Conservation (phyloP, 1,140 invertebrate genomes). For the Rhyzopertha dominica region DNA sequence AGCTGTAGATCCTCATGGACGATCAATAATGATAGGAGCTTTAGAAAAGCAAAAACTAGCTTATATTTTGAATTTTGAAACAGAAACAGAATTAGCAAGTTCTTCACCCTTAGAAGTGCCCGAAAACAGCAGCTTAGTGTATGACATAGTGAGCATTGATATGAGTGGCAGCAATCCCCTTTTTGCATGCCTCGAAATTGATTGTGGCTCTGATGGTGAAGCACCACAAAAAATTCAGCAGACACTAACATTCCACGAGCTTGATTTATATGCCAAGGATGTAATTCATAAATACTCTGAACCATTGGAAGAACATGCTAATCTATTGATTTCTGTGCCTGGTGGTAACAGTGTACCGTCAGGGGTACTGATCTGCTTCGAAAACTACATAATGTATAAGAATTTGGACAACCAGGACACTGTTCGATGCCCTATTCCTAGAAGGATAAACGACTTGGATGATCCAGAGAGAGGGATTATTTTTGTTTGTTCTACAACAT, state of each 20-base stretch:
- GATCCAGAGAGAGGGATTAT: constrained; percentile 99
- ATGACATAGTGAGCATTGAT: constrained; percentile 98
- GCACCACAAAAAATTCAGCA: constrained; percentile 94
- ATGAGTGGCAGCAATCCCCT: constrained; percentile 99
- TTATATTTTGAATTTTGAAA: constrained; percentile 97
- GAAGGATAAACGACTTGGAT: constrained; percentile 96
- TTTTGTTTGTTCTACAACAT: constrained; percentile 97
- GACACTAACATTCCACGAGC: constrained; percentile 96
- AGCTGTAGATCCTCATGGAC: constrained; percentile 96
- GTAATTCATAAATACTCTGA: constrained; percentile 99
- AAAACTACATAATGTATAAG: constrained; percentile 99
- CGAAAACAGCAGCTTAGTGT: constrained; percentile 98
- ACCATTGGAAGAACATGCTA: constrained; percentile 96
- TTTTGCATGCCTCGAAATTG: constrained; percentile 98
- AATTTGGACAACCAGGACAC: constrained; percentile 99
- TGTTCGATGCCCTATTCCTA: constrained; percentile 96
- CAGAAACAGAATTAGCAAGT: constrained; percentile 94
- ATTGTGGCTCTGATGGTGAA: constrained; percentile 93
- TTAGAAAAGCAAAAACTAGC: constrained; percentile 99
- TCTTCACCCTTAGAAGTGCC: constrained; percentile 98
- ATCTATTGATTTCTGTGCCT: constrained; percentile 93
- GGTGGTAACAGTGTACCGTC: constrained; percentile 98
- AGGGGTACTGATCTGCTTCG: constrained; percentile 97
- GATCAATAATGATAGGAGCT: constrained; percentile 98
- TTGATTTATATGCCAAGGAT: constrained; percentile 98